A percentile compares a stretch with the other conserved stretches of the same genome.
Conservation (phyloP, 2,888 invertebrate genomes). For the Dasysyrphus albostriatus region DNA sequence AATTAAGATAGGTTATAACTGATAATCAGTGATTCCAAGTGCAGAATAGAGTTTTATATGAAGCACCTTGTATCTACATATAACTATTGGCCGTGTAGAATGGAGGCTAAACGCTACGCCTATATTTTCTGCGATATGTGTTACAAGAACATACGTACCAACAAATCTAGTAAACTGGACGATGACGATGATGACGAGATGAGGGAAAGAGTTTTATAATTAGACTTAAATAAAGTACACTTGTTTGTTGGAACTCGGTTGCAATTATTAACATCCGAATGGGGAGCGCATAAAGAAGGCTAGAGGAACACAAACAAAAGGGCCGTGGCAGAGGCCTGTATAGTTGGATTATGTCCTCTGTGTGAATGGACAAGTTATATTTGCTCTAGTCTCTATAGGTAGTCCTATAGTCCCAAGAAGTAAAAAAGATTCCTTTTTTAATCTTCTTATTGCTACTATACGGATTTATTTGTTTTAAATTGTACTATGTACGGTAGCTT, state of each 20-base stretch:
- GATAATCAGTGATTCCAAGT: conserved; percentile 65
- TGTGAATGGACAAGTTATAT: conserved; percentile 65
- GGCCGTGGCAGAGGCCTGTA: not conserved
- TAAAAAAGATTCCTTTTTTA: conserved; percentile 32
- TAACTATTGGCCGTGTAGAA: conserved; percentile 46
- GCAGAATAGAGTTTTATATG: conserved; percentile 18
- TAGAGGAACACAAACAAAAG: conserved; percentile 34
- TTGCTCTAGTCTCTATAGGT: conserved; percentile 54
- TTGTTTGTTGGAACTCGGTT: conserved; percentile 70
- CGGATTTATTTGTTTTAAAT: conserved; percentile 69
- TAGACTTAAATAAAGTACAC: conserved; percentile 74
- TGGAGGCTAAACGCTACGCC: conserved; percentile 66
- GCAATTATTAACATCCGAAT: conserved; percentile 72
- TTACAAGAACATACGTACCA: conserved; percentile 28
- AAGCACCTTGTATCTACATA: not conserved
- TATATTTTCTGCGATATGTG: conserved; percentile 59
- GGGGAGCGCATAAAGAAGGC: conserved; percentile 18
- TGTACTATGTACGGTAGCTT: conserved; percentile 40
- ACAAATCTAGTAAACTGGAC: conserved; percentile 10
- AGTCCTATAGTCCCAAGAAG: conserved; percentile 15
- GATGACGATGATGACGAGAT: conserved; percentile 7
- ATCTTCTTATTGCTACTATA: conserved; percentile 24
- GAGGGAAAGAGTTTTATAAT: conserved; percentile 64
- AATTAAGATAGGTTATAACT: conserved; percentile 43
- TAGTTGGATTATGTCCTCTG: not conserved